These are phyloP conservation scores for Isotomurus palustris DNA, from an alignment of 2,888 invertebrate genomes.

Conservation along the genomic window DNA sequence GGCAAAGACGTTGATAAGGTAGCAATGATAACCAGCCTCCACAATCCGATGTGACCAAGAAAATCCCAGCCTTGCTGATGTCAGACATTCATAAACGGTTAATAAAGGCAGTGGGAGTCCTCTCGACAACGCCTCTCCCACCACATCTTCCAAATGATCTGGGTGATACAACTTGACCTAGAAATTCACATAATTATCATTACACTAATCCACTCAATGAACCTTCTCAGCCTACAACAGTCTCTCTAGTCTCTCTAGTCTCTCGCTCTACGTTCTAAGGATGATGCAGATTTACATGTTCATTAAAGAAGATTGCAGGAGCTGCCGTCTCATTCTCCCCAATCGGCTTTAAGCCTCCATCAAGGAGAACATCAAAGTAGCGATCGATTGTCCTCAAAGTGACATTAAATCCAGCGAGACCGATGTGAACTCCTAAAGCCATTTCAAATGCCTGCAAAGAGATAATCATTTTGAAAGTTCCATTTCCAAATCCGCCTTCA, in stretches of 20 bases:
- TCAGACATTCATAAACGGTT: slow-evolving; percentile 38
- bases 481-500: not conserved
- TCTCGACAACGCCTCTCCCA: slow-evolving; percentile 31
- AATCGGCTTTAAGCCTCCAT: slow-evolving; percentile 18
- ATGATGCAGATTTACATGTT: slow-evolving; percentile 23
- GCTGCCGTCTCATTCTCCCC: slow-evolving; percentile 11
- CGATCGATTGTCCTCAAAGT: slow-evolving; percentile 30
- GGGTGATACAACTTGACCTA: slow-evolving; percentile 36
- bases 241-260: no score
- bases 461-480: not conserved
- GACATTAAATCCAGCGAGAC: slow-evolving; percentile 40
- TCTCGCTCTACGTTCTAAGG: no score
- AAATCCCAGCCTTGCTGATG: slow-evolving; percentile 37
- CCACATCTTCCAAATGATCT: slow-evolving; percentile 31
- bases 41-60: slow-evolving; percentile 42
- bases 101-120: slow-evolving; percentile 44
- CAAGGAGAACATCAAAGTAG: slow-evolving; percentile 17
- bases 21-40: slow-evolving; percentile 44
- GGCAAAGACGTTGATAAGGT: slow-evolving; percentile 35
- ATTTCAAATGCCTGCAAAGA: slow-evolving; percentile 32
- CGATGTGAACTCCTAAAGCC: slow-evolving; percentile 39
- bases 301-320: slow-evolving; percentile 25
- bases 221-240: no score
- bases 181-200: no score
- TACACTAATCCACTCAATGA: no score